A percentile compares a stretch with the other conserved stretches of the same genome.
These are phyloP conservation scores for Tortricodes alternella DNA, from an alignment of 2,888 invertebrate genomes.

Conservation along the genomic window DNA sequence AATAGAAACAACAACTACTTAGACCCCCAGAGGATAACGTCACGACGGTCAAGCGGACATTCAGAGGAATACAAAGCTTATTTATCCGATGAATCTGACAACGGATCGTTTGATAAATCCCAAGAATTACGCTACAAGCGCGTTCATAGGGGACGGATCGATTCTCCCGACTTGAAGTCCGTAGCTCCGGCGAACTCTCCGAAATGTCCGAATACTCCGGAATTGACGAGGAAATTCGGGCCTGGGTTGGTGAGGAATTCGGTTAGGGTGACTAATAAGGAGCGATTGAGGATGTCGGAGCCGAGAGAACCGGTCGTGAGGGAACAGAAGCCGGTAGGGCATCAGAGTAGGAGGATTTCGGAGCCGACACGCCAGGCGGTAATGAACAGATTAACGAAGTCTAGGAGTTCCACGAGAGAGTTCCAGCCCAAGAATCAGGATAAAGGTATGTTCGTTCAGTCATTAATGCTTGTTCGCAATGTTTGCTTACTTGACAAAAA, in stretches of 20 bases:
- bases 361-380: constrained; percentile 70
- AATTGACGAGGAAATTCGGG: constrained; percentile 83
- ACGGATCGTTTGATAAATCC: constrained; percentile 63
- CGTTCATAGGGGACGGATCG: constrained; percentile 86
- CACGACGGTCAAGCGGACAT: constrained; percentile 63
- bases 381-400: constrained; percentile 71
- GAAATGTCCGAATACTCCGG: constrained; percentile 84
- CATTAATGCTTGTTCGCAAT: no score
- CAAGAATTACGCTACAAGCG: constrained; percentile 85
- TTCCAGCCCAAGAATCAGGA: constrained; percentile 67
- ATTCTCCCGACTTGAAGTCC: constrained; percentile 76
- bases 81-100: constrained; percentile 73
- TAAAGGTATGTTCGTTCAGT: no score
- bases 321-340: constrained; percentile 56
- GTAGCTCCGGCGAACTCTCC: constrained; percentile 74
- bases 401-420: constrained; percentile 76
- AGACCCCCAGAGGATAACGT: constrained; percentile 52
- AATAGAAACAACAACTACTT: constrained; percentile 71
- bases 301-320: constrained; percentile 75
- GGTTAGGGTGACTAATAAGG: constrained; percentile 65
- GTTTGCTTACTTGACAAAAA: no score
- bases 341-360: constrained; percentile 70
- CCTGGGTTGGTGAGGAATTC: constrained; percentile 74
- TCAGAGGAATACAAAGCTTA: constrained; percentile 64
- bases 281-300: constrained; percentile 82